Evolutionary conservation across 2,113 vertebrate species (phyloP), one percentile per base, ranked within the genome.

Genomic region (Dendrocopos noguchii): DNA sequence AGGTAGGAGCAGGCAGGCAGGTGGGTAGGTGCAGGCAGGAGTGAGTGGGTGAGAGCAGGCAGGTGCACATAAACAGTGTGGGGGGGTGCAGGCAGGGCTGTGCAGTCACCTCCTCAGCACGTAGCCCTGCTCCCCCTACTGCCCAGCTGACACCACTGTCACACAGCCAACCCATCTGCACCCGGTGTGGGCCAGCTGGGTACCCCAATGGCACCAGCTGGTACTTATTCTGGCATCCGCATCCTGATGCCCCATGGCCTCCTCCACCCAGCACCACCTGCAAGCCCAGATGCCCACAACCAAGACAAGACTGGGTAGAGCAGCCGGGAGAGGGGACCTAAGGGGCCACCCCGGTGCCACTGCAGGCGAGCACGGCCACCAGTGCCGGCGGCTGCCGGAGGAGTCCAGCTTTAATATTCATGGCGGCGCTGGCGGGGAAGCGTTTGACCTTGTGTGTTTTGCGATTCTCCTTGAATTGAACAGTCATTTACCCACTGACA

Each of bases 361-460:
- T 2, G 4, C 22, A 2, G 9, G 66, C 0, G 2, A 78, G 66
- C 3, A 2, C 0, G 7, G 73, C 83, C 24, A 6, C 71, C 79
- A 77, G 83, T 39, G 47, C 90, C 28, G 3, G 84, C 39, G 28
- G 71, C 94, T 81, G 86, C 25, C 9, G 2, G 47, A 55, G 71
- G 59, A 93, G 33, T 66, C 60, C 27, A 2, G 76, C 89, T 94
- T 97, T 97, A 96, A 97, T 97, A 97, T 97, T 97, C 97, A 96
- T 94, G 93, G 91, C 59, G 44, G 85, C 44, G 56, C 92, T 91
- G 84, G 70, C 87, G 36, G 87, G 90, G 90, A 96, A 94, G 94
- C 88, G 7, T 96, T 96, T 98, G 97, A 97, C 97, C 97, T 98
- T 98, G 97, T 91, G 92, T 93, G 93, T 94, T 92, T 92, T 90